Base-by-base conservation (phyloP, 2,888 invertebrate species). In the Synanthedon myopaeformis region DNA sequence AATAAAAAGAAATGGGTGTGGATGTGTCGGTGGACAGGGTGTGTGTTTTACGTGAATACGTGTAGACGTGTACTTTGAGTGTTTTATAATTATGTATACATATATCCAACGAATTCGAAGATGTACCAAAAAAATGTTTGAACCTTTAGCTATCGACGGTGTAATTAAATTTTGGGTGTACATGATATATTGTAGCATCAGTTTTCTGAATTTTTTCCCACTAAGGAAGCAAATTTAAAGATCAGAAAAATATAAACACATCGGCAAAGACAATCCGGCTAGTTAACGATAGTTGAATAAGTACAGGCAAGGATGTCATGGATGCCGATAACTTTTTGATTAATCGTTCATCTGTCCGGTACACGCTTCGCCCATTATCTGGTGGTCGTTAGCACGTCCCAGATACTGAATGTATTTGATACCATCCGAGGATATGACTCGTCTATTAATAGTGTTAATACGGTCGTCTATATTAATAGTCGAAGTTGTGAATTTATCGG, bases 311-410 rank as follows among this genome's bases (percentile, higher is more conserved):
- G 59, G 62, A 57, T 57, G 60, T 55, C 59, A 53, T 49, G n/a
- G 42, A 12, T 45, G 51, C 57, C 58, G 58, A 61, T 61, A 65
- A 70, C 66, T 68, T 70, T 67, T 63, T 72, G 70, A 72, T 70
- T 69, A 69, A 72, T 69, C 61, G 61, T 58, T 23, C 52, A 35
- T 54, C 57, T 63, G 66, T 69, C 69, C 63, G 61, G 54, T 58
- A 62, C 69, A 68, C 63, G 62, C 62, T 59, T 59, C 59, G 57
- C 55, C 65, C 65, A 67, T 70, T 70, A 68, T 68, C 66, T 63
- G 55, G 42, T 51, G 55, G 45, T 45, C 49, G 49, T 49, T 49
- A 17, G 17, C 23, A 49, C 49, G 23, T 5, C 12, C 49, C 49
- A 13, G 45, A 45, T 45, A 45, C 45, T 45, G n/a, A 45, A 45